A percentile compares a stretch with the other conserved stretches of the same genome.
Evolutionary conservation across 2,888 invertebrate species (phyloP).

Genomic region (Scelioninae gen. 2): DNA sequence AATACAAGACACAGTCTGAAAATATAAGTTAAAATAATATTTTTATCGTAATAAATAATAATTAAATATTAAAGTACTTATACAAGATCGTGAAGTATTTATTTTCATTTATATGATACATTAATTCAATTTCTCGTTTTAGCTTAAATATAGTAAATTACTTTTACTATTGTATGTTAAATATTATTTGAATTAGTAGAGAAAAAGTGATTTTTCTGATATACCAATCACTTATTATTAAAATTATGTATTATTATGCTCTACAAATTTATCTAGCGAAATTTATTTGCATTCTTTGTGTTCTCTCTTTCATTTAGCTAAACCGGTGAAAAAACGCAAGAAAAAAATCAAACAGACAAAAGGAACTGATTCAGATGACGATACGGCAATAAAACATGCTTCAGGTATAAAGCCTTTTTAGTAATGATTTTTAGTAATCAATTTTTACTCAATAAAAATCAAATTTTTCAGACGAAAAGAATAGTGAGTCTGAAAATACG

Average conservation of each 20-base stretch:
- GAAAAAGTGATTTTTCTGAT: too few species aligned
- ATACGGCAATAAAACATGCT: constrained; percentile 9
- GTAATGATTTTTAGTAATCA: neutral
- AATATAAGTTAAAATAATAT: neutral
- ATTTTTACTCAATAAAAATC: neutral
- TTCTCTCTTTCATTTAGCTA: neutral
- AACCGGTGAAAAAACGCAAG: constrained; percentile 1
- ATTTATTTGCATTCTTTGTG: neutral
- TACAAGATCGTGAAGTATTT: too few species aligned
- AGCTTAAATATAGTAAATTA: too few species aligned
- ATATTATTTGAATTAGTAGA: too few species aligned
- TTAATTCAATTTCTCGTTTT: too few species aligned
- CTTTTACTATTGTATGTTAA: too few species aligned
- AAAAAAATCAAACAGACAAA: neutral
- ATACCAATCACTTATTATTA: too few species aligned
- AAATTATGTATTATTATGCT: too few species aligned
- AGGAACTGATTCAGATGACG: constrained; percentile 21
- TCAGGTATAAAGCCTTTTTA: constrained; percentile 2
- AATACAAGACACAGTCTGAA: constrained; percentile 13
- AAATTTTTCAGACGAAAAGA: constrained; percentile 4
- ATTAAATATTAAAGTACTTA: too few species aligned
- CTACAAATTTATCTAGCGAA: too few species aligned
- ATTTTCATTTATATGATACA: too few species aligned
- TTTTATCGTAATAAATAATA: constrained; percentile 8
- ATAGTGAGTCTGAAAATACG: neutral